These are phyloP conservation scores for Nycticryphes semicollaris DNA, from an alignment of 2,113 vertebrate genomes.

Conservation along the genomic window DNA sequence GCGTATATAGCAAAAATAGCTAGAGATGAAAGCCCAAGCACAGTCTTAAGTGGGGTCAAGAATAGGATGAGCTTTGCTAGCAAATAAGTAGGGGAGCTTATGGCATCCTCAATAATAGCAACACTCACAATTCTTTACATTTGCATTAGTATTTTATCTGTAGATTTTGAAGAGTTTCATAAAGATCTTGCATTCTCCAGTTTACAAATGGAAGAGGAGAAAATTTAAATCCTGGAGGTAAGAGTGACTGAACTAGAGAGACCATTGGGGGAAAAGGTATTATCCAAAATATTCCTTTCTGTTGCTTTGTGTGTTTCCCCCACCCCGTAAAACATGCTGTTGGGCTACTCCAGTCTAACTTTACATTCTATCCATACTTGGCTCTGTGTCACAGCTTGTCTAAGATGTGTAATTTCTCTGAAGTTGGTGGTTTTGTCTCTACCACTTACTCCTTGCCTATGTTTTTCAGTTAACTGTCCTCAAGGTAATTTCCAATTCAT, in stretches of 20 bases:
- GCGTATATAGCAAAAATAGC: neutral
- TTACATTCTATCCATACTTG: neutral
- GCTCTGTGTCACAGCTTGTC: neutral
- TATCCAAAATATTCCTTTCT: neutral
- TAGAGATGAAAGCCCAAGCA: neutral
- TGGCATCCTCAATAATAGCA: neutral
- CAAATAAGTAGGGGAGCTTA: neutral
- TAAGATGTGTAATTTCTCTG: neutral
- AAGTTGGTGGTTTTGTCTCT: neutral
- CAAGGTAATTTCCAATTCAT: conserved; percentile 41
- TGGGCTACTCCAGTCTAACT: neutral
- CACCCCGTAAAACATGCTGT: neutral
- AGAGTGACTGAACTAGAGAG: neutral
- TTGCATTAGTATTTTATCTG: neutral
- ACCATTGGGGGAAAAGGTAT: neutral
- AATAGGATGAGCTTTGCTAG: neutral
- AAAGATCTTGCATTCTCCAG: neutral
- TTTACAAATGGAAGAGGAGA: neutral
- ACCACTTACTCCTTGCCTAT: neutral
- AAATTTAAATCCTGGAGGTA: neutral
- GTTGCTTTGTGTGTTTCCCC: neutral
- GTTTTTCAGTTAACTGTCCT: neutral
- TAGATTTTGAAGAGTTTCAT: neutral
- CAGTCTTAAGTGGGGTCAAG: neutral
- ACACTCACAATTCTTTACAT: neutral